A percentile compares a stretch with the other conserved stretches of the same genome.
Evolutionary conservation across 37 sponge, comb jelly and placozoan genomes (phyloP).

Genomic region (Spongia lamella): DNA sequence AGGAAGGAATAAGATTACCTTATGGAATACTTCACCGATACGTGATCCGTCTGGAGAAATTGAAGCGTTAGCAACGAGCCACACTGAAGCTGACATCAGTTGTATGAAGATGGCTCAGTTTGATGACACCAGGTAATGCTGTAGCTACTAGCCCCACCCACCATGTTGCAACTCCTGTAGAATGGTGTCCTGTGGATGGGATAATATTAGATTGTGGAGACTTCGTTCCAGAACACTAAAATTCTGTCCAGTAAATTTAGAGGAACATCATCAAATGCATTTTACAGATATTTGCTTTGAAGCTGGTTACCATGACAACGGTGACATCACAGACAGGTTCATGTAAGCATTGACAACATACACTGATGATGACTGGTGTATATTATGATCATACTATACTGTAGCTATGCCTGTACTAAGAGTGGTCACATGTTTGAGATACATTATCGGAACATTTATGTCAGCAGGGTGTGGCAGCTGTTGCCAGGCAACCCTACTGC

Average conservation of each 20-base stretch:
- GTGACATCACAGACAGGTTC: slow-evolving; percentile 46
- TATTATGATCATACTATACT: not conserved
- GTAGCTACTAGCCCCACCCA: too few species aligned
- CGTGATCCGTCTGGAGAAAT: slow-evolving; percentile 22
- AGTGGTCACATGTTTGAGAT: slow-evolving; percentile 70
- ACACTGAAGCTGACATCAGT: slow-evolving; percentile 69
- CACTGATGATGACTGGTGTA: not conserved
- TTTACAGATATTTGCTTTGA: slow-evolving; percentile 81
- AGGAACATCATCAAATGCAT: slow-evolving; percentile 65
- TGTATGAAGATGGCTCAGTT: slow-evolving; percentile 71
- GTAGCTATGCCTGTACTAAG: slow-evolving; percentile 67
- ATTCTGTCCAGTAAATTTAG: slow-evolving; percentile 83
- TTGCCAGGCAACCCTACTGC: slow-evolving; percentile 36
- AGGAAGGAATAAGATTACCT: slow-evolving; percentile 52
- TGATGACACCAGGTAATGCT: slow-evolving; percentile 82
- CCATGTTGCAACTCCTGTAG: slow-evolving; percentile 33
- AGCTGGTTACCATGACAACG: slow-evolving; percentile 36
- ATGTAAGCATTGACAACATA: slow-evolving; percentile 37
- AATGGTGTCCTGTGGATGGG: slow-evolving; percentile 87
- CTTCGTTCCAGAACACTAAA: slow-evolving; percentile 46
- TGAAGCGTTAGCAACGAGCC: slow-evolving; percentile 52
- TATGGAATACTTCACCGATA: slow-evolving; percentile 61
- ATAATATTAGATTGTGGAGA: slow-evolving; percentile 88
- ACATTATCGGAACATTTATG: slow-evolving; percentile 53
- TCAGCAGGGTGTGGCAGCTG: slow-evolving; percentile 72